Conservation (phyloP, 2,888 invertebrate genomes). For the Machimus rusticus region DNA sequence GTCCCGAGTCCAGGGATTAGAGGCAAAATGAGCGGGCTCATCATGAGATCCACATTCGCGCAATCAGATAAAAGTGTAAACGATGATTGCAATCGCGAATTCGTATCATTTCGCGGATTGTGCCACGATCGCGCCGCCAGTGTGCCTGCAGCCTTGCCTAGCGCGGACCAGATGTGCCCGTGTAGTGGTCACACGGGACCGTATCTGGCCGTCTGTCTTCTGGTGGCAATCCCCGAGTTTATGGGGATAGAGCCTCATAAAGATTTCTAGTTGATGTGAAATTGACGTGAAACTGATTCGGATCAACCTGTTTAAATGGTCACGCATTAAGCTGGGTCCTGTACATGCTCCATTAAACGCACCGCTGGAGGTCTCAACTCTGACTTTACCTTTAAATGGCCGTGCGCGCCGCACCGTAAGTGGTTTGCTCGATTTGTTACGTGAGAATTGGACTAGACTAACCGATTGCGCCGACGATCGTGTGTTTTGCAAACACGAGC, state of each 20-base stretch:
- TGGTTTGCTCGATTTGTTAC: background rate
- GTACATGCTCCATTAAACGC: conserved; percentile 37
- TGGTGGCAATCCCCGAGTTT: conserved; percentile 25
- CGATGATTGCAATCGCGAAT: conserved; percentile 35
- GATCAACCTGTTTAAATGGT: conserved; percentile 35
- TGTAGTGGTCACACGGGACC: background rate
- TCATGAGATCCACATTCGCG: conserved; percentile 37
- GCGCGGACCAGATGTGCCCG: background rate
- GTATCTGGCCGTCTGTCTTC: background rate
- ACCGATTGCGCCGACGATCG: background rate
- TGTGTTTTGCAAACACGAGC: background rate
- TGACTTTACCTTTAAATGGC: background rate
- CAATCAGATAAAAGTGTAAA: conserved; percentile 41
- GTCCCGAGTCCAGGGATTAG: background rate
- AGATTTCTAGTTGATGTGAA: conserved; percentile 36
- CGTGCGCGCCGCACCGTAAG: background rate
- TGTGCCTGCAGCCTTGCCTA: background rate
- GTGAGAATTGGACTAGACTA: conserved; percentile 13
- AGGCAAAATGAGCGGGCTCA: conserved; percentile 15
- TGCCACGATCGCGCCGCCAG: background rate
- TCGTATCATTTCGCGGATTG: conserved; percentile 21
- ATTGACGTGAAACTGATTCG: conserved; percentile 38
- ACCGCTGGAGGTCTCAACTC: conserved; percentile 33
- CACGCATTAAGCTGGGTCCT: conserved; percentile 27
- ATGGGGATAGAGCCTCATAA: conserved; percentile 14